Base-by-base conservation (phyloP, 2,888 invertebrate species). In the Enoplolaimus lenunculus region DNA sequence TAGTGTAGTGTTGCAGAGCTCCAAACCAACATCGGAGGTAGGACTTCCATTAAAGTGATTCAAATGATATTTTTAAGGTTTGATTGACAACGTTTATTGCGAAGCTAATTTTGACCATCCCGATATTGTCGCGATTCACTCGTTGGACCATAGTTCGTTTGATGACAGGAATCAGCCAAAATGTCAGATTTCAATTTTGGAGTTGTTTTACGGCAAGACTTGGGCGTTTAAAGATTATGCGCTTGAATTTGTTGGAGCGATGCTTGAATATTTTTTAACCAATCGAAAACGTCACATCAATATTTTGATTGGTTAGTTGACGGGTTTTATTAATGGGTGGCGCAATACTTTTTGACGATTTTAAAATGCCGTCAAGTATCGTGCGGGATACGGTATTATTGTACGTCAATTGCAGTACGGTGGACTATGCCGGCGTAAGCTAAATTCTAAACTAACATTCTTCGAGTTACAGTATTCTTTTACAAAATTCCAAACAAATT, bases 221-320 rank as follows among this genome's bases (percentile, higher is more conserved):
- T 77, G 81, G 75, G 82, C 83, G 2, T 84, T 84, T 76, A 84
- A 84, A 74, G 84, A 84, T 72, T 76, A 83, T 34, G 81, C 83
- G 2, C 72, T 84, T 73, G 77, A 78, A 7, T 78, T 81, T 71
- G 77, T 83, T 1, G 83, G 81, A 7, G 79, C 80, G 72, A 76
- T 83, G 26, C 74, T 82, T 70, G 75, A 81, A 62, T 80, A 82
- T 73, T 83, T 81, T 74, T 77, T 83, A 33, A 73, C 75, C 31
- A 80, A 79, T 72, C 73, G 77, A 26, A 75, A 79, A 69, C 77
- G 77, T 16, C 80, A 81, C 68, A 75, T 78, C 1, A 81, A 77
- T 1, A 74, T 82, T 57, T 68, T 83, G 69, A 81, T 79, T 71
- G 74, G 73, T 73, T 71, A 66, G 71, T 64, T 29, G n/a, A n/a